Conservation (phyloP, 2,888 invertebrate species). For the Diaphora mendica region DNA sequence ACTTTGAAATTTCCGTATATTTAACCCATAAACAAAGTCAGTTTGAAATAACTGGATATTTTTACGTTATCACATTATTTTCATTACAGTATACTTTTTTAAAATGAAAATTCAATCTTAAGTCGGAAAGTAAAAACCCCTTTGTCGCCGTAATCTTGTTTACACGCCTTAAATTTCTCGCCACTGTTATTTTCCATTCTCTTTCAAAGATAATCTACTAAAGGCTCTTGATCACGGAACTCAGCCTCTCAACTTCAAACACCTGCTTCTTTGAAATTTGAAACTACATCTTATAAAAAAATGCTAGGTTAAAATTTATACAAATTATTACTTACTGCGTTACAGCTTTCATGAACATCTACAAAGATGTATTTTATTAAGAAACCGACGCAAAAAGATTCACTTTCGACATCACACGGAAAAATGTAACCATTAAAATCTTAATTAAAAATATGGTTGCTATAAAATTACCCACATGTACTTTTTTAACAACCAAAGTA, state of each 20-base stretch:
- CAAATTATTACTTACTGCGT: not conserved
- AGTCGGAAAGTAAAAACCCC: conserved; percentile 1
- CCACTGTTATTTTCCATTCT: conserved; percentile 24
- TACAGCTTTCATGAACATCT: not conserved
- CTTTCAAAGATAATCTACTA: conserved; percentile 29
- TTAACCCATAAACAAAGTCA: not conserved
- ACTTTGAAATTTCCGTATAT: not conserved
- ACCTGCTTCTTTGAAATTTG: conserved; percentile 29
- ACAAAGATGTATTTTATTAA: too few relatives aligned
- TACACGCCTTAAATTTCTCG: conserved; percentile 14
- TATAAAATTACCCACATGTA: not conserved
- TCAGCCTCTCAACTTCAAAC: conserved; percentile 18
- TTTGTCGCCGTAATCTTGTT: conserved; percentile 15
- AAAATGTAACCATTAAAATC: not conserved
- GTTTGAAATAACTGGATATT: not conserved
- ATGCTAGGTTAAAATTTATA: not conserved
- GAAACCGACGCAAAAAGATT: not conserved
- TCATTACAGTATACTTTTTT: not conserved
- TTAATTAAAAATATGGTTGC: not conserved
- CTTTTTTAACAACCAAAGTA: not conserved
- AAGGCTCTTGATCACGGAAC: conserved; percentile 12
- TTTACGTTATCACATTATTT: too few relatives aligned
- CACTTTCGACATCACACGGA: not conserved
- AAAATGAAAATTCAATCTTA: conserved; percentile 3
- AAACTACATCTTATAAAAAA: conserved; percentile 16